These are phyloP conservation scores for Diceros bicornis DNA, from an alignment of 2,797 vertebrate species.

Conservation along the genomic window DNA sequence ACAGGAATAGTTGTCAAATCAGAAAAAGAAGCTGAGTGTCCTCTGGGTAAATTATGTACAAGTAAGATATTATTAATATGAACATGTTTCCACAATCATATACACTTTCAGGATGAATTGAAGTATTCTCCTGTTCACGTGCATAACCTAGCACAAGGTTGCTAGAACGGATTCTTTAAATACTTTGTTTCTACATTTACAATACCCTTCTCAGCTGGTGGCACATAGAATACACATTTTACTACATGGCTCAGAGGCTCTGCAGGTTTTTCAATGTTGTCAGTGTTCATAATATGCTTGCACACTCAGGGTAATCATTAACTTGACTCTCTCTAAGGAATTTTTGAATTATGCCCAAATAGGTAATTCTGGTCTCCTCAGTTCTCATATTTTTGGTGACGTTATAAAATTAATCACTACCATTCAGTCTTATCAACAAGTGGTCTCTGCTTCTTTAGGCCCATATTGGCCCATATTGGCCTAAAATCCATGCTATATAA, in stretches of 20 bases:
- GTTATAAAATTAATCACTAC: background rate
- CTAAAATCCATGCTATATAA: background rate
- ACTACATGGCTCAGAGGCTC: background rate
- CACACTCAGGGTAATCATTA: background rate
- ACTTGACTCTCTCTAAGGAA: background rate
- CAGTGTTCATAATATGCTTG: background rate
- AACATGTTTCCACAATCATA: conserved; percentile 10
- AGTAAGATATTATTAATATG: conserved; percentile 48
- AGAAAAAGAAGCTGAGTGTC: background rate
- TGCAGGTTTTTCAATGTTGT: background rate
- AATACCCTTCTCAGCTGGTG: background rate
- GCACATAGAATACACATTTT: background rate
- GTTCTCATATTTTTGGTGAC: background rate
- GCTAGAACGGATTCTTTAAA: conserved; percentile 6
- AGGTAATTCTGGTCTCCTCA: background rate
- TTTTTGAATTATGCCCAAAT: background rate
- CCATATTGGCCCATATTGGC: background rate
- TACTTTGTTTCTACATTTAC: background rate
- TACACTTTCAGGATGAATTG: background rate
- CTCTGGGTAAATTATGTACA: background rate
- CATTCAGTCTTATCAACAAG: background rate
- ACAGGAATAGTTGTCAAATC: background rate
- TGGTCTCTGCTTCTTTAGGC: background rate
- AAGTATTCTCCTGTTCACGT: background rate
- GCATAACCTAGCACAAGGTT: background rate